A percentile compares a stretch with the other conserved stretches of the same genome.
Conservation (phyloP, 2,113 vertebrate genomes). For the Ammodramus savannarum region DNA sequence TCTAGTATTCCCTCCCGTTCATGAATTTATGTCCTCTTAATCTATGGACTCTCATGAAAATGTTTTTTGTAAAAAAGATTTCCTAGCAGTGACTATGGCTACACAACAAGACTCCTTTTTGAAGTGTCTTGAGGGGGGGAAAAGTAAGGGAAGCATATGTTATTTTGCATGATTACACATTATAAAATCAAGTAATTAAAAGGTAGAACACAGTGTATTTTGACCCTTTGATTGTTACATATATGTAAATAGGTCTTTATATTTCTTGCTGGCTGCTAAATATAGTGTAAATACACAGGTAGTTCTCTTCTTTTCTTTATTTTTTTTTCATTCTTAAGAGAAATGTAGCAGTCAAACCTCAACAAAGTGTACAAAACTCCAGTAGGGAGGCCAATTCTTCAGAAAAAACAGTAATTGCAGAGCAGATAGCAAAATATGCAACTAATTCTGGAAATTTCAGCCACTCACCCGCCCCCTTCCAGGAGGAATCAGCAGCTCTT, state of each 20-base stretch:
- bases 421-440: not conserved
- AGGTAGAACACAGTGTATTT: not conserved
- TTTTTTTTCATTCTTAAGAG: not conserved
- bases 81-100: not conserved
- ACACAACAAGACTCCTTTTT: not conserved
- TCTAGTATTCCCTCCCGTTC: not conserved
- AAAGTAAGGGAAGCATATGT: not conserved
- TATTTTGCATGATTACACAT: not conserved
- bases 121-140: fast-evolving
- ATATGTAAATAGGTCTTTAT: not conserved
- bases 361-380: not conserved
- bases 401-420: not conserved
- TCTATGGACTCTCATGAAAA: not conserved
- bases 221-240: not conserved
- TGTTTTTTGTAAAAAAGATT: not conserved
- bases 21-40: not conserved
- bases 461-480: not conserved
- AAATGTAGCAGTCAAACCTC: not conserved
- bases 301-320: not conserved
- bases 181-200: not conserved
- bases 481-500: not conserved
- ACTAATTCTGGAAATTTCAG: not conserved
- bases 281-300: not conserved
- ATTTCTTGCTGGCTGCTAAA: not conserved
- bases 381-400: not conserved